These are phyloP conservation scores for Colostygia pectinataria DNA, from an alignment of 2,888 invertebrate species.

Conservation along the genomic window DNA sequence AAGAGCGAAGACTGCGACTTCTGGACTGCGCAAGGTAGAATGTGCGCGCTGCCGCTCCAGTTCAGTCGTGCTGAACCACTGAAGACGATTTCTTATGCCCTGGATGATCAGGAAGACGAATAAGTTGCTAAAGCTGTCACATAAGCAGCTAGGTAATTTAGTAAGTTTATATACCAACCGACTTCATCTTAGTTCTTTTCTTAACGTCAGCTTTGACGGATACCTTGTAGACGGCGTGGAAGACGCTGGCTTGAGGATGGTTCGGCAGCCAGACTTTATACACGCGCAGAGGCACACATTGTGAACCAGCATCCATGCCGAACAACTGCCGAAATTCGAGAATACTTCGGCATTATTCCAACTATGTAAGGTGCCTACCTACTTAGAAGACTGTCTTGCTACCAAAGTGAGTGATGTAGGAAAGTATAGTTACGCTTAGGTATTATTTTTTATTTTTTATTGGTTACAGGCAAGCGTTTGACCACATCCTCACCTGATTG, in stretches of 20 bases:
- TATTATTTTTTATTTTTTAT: too few relatives aligned
- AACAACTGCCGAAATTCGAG: slow-evolving; percentile 41
- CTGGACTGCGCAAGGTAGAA: slow-evolving; percentile 58
- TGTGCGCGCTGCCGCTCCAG: slow-evolving; percentile 65
- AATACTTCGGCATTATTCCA: not conserved
- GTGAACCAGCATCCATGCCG: slow-evolving; percentile 51
- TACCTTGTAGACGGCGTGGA: slow-evolving; percentile 63
- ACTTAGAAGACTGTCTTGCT: not conserved
- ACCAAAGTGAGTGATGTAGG: too few relatives aligned
- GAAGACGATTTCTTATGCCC: slow-evolving; percentile 55
- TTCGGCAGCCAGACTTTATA: slow-evolving; percentile 65
- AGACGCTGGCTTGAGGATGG: slow-evolving; percentile 50
- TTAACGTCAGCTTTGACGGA: slow-evolving; percentile 57
- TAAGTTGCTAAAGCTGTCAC: too few relatives aligned
- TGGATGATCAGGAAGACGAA: too few relatives aligned
- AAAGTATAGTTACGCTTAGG: too few relatives aligned
- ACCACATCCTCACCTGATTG: too few relatives aligned
- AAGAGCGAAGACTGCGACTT: slow-evolving; percentile 51
- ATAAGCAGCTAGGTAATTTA: not conserved
- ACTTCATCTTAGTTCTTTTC: slow-evolving; percentile 58
- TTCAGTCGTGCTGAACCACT: slow-evolving; percentile 58
- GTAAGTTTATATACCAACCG: slow-evolving; percentile 32
- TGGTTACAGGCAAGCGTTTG: too few relatives aligned
- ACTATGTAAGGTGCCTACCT: not conserved
- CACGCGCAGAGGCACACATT: slow-evolving; percentile 56